Conservation (phyloP, 2,797 vertebrate genomes). For the Protonibea diacanthus region DNA sequence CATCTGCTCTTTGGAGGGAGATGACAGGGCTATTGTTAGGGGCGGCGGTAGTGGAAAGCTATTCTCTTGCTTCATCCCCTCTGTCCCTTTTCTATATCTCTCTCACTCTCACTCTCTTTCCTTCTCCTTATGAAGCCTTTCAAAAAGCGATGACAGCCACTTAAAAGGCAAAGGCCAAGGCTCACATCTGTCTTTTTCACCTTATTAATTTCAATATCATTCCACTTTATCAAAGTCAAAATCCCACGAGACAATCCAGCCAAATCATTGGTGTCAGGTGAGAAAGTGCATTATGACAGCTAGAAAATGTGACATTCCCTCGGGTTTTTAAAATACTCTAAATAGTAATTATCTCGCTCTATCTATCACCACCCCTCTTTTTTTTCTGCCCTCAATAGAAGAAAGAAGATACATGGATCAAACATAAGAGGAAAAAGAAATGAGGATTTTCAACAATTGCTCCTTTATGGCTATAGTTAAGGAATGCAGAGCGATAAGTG, state of each 20-base stretch:
- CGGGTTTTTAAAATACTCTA: constrained; percentile 50
- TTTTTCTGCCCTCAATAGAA: constrained; percentile 28
- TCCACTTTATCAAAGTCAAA: constrained; percentile 64
- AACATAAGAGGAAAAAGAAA: constrained; percentile 39
- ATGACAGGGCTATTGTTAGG: constrained; percentile 84
- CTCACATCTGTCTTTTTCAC: constrained; percentile 67
- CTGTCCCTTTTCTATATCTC: constrained; percentile 45
- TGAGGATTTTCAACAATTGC: constrained; percentile 26
- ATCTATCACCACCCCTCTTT: constrained; percentile 20
- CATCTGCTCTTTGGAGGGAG: constrained; percentile 74
- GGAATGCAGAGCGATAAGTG: constrained; percentile 51
- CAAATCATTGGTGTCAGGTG: constrained; percentile 55
- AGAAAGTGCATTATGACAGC: constrained; percentile 62
- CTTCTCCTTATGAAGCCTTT: constrained; percentile 63
- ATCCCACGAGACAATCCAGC: constrained; percentile 54
- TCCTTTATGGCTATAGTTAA: constrained; percentile 36
- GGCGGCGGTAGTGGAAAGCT: constrained; percentile 59
- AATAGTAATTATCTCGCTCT: constrained; percentile 40
- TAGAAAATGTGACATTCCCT: constrained; percentile 49
- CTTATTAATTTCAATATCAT: constrained; percentile 76
- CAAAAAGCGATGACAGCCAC: constrained; percentile 70
- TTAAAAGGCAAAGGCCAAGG: constrained; percentile 74
- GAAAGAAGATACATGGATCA: constrained; percentile 45
- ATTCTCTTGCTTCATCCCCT: constrained; percentile 68
- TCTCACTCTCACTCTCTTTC: constrained; percentile 38